These are phyloP conservation scores for Turdus rufiventris DNA, from an alignment of 2,113 vertebrate genomes.

Conservation along the genomic window DNA sequence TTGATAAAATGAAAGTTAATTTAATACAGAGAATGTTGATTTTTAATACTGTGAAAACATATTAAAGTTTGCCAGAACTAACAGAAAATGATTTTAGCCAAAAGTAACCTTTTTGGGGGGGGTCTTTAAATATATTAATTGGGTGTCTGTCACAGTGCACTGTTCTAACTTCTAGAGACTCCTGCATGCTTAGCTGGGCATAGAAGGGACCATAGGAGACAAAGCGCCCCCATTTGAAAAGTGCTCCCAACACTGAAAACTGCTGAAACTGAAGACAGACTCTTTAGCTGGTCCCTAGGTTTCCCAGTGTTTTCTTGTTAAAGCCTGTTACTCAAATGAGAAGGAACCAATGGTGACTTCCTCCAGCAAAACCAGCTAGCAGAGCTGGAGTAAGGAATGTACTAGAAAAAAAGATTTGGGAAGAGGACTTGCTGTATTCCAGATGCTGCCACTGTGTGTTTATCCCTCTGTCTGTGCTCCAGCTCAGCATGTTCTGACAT, in stretches of 20 bases:
- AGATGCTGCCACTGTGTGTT: background rate
- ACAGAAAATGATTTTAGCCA: background rate
- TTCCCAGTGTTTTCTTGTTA: background rate
- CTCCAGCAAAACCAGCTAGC: background rate
- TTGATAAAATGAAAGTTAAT: background rate
- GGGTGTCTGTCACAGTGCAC: background rate
- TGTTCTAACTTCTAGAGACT: background rate
- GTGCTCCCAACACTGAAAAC: background rate
- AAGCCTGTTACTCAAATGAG: background rate
- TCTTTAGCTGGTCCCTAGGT: background rate
- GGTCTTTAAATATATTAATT: background rate
- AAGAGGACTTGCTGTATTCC: background rate
- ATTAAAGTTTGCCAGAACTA: background rate
- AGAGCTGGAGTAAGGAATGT: background rate
- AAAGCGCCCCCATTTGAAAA: background rate
- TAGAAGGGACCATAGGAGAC: fast-evolving
- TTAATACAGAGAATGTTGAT: background rate
- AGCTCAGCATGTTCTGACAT: background rate
- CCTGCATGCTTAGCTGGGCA: background rate
- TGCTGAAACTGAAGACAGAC: background rate
- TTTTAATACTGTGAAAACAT: background rate
- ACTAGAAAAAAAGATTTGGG: background rate
- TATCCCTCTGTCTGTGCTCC: background rate
- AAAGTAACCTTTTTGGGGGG: fast-evolving
- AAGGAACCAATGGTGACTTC: background rate